Base-by-base conservation (phyloP, 2,888 invertebrate genomes). In the Brassicogethes aeneus region DNA sequence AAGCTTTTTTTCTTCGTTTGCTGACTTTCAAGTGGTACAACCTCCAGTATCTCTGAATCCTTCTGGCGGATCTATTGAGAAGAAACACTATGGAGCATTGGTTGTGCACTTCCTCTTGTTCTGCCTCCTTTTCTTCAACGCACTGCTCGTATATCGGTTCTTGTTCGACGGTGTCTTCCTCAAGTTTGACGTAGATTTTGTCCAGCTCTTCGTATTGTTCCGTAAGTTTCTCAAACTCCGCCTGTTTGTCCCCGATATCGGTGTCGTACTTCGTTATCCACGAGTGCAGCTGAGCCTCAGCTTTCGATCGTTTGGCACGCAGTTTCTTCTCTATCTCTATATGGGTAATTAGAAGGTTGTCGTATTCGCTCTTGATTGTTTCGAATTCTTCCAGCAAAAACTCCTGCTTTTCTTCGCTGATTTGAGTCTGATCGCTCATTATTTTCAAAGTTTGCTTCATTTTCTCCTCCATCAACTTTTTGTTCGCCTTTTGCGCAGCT, bases 261-360 rank as follows among this genome's bases (percentile, higher is more conserved):
- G 60, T 33, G 46, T 78, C 77, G 43, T 75, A 78, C 51, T 76
- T 76, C 42, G 71, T 68, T 7, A 77, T 58, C 74, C 76, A 75
- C 12, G 70, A 71, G 2, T 70, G 44, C 36, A 77, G 53, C 52
- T 76, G 74, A 0, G 73, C 71, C 51, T 77, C 76, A 31, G 73
- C 69, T 61, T 76, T 76, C 42, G 69, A 70, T 51, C 75, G 72
- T 47, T 73, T 69, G 1, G 66, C 68, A 41, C 76, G 64, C 36
- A 74, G 66, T 23, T 65, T 66, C 49, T 75, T 75, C 54, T 77
- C 77, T 1, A 71, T 68, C 2, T 60, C 52, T 1, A 77, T 51
- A 54, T 77, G 70, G 2, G 56, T 47, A 17, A 57, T 62, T 14
- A 76, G 54, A 15, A 72, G 47, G 2, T 47, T 53, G 12, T 32